Evolutionary conservation across 1,140 invertebrate species (phyloP).

Genomic region (Bombus ignitus): DNA sequence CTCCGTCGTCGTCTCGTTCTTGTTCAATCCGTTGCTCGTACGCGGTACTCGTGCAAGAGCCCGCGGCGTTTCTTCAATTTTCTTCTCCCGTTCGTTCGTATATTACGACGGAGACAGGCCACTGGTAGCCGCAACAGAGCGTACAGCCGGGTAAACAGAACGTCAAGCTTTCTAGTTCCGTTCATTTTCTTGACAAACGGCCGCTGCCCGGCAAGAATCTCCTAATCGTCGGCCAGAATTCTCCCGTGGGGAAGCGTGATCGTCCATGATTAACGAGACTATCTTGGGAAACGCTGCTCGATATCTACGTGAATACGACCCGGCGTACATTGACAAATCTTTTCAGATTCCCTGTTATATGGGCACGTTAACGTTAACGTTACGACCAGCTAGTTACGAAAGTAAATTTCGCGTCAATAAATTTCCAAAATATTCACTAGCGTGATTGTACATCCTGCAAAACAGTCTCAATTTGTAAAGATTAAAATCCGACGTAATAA

Average conservation of each 20-base stretch:
- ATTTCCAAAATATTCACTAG: too few relatives aligned
- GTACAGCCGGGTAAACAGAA: constrained; percentile 38
- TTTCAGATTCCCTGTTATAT: background rate
- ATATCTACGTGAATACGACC: background rate
- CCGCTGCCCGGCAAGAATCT: constrained; percentile 2
- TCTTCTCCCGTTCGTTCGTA: constrained; percentile 45
- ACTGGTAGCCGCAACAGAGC: constrained; percentile 21
- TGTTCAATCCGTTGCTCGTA: background rate
- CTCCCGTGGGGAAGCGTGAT: background rate
- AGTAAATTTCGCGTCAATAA: background rate
- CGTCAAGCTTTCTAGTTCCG: constrained; percentile 10
- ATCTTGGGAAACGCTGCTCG: background rate
- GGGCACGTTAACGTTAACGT: background rate
- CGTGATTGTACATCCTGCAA: too few relatives aligned
- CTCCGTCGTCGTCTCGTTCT: background rate
- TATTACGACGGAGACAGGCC: constrained; percentile 34
- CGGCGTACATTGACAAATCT: constrained; percentile 7
- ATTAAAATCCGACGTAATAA: too few relatives aligned
- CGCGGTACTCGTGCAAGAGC: background rate
- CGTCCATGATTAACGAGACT: constrained; percentile 16
- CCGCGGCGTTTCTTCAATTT: constrained; percentile 55
- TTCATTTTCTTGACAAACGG: constrained; percentile 27
- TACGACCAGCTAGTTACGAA: background rate
- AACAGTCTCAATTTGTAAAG: too few relatives aligned
- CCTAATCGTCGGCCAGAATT: constrained; percentile 24